phyloP scores from a whole-genome alignment of 2,888 invertebrate species.

The Thecocarcelia acutangulata region DNA sequence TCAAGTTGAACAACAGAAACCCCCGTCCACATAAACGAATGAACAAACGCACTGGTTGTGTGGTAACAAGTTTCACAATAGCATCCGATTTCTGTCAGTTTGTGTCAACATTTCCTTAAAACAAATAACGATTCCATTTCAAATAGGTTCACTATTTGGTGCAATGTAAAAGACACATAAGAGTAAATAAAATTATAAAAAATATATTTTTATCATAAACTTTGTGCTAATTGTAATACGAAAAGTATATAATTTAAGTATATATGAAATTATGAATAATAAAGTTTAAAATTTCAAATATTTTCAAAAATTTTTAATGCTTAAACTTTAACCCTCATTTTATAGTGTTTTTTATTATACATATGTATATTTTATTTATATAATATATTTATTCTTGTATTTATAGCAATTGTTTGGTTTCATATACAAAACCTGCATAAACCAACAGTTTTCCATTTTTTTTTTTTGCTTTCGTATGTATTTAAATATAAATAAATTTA shows the following conservation, averaged over 20 bases:
- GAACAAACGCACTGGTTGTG: not conserved
- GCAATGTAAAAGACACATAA: not conserved
- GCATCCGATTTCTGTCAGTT: constrained; percentile 67
- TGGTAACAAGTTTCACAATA: constrained; percentile 53
- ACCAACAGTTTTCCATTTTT: not conserved
- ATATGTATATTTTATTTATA: no score
- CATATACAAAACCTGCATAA: constrained; percentile 2
- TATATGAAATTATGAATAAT: no score
- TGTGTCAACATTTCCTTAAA: constrained; percentile 64
- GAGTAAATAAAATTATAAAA: not conserved
- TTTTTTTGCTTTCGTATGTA: not conserved
- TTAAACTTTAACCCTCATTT: no score
- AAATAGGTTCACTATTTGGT: constrained; percentile 4
- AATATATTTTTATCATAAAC: no score
- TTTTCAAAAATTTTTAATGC: no score
- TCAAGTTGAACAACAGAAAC: constrained; percentile 18
- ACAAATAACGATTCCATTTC: not conserved
- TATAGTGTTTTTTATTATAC: no score
- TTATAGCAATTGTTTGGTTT: no score
- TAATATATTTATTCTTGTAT: no score
- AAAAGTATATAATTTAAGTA: no score
- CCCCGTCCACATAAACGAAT: not conserved
- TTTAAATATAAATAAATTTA: constrained; percentile 20
- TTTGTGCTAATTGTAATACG: no score
- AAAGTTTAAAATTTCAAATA: no score